A percentile compares a stretch with the other conserved stretches of the same genome.
Conservation (phyloP, 2,797 vertebrate genomes). For the Chrysocyon brachyurus region DNA sequence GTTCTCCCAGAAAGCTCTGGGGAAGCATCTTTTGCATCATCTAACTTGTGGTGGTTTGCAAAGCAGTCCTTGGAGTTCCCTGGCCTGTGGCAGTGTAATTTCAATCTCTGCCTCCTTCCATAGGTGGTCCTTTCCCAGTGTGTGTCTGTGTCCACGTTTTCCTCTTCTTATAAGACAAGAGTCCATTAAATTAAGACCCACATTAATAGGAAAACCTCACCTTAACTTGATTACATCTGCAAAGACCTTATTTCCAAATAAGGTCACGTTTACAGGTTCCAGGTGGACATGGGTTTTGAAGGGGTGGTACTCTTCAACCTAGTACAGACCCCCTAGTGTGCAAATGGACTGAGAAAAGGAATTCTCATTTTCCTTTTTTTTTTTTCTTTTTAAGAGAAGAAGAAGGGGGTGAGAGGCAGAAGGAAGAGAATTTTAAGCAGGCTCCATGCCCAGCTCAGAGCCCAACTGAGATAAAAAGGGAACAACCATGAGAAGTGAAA, state of each 20-base stretch:
- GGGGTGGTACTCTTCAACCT: neutral
- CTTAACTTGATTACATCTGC: neutral
- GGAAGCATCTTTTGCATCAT: neutral
- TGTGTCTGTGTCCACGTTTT: neutral
- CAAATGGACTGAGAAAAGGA: neutral
- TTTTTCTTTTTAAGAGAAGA: neutral
- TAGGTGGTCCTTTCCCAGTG: neutral
- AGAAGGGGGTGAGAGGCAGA: no score
- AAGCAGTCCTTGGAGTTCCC: neutral
- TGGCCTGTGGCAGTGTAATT: neutral
- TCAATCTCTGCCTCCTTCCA: neutral
- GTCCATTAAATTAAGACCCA: neutral
- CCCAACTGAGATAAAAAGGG: neutral
- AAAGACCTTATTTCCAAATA: conserved; percentile 7
- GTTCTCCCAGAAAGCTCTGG: neutral
- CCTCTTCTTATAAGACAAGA: neutral
- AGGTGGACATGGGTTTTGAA: neutral
- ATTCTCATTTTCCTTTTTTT: neutral
- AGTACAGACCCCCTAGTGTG: neutral
- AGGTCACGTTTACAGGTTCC: neutral
- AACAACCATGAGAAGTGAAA: neutral
- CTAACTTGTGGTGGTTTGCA: neutral
- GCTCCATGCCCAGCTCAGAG: neutral
- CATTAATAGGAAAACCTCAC: neutral
- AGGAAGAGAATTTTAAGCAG: neutral